Evolutionary conservation across 2,797 vertebrate species (phyloP), one percentile per base, ranked within the genome.

Genomic region (Diglossa cyanea): DNA sequence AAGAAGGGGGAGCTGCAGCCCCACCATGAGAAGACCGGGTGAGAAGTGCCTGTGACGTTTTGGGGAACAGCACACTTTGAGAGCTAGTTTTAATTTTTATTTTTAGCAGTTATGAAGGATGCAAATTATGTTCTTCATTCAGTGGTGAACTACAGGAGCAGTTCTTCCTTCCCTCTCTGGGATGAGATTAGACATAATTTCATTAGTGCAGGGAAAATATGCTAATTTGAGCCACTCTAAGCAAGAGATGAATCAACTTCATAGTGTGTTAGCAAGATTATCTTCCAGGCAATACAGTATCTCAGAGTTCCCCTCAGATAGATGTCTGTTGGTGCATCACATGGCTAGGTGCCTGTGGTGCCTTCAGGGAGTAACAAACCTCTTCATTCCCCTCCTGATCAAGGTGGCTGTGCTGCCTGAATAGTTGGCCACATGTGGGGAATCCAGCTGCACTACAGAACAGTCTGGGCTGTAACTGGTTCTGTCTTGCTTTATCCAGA

Each of bases 1-100:
- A 94, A 95, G 95, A 90, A 93, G 44, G 95, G 96, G 88, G 26
- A 95, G 17, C 80, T 91, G n/a, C 90, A 92, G 86, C 85, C 92
- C 75, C 86, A 90, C 58, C 87, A 75, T 45, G 62, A 83, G 87
- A 85, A 94, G 93, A 92, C 66, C 4, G 87, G 93, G 95, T 97
- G 94, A 97, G 94, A 92, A 96, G 89, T 93, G 70, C 80, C 67
- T 92, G 40, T 90, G 85, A 80, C 75, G 10, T 78, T 70, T 60
- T 91, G 74, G 35, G 74, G 61, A 94, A n/a, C 47, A 88, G 57
- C 67, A 80, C 31, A 44, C 42, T 68, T 88, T 55, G 55, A 88
- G 16, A 88, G 26, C 54, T 80, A 78, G 75, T 66, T 93, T 57
- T 66, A 58, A 35, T 78, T 93, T 88, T 88, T 89, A 55, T 42